Base-by-base conservation (phyloP, 2,888 invertebrate genomes). In the Eupithecia vulgata region DNA sequence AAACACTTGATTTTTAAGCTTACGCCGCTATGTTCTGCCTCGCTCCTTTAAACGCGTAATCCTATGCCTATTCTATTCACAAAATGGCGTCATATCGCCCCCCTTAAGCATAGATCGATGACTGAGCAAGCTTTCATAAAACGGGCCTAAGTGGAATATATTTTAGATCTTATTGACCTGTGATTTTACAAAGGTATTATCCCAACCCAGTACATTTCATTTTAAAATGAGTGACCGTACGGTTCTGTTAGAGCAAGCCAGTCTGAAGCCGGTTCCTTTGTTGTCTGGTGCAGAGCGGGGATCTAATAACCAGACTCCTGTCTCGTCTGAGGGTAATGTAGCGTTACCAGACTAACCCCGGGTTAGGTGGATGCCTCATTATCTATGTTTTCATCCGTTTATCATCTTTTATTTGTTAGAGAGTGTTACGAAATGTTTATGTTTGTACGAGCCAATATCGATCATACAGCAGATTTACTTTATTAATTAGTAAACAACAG, bases 251-350 rank as follows among this genome's bases (percentile, higher is more conserved):
- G 57, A 21, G 42, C 75, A 69, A 70, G 64, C 4, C 35, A 64
- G 71, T 15, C 68, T 37, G 59, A 37, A 67, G 69, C 66, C 62
- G 69, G 75, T 67, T 72, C 72, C 72, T 75, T 72, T 75, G 75
- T 75, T 75, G 75, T 75, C 75, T 75, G 75, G 75, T 70, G 75
- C 75, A 75, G 42, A 67, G 69, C 52, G 30, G 30, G 67, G 67
- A 67, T 71, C 71, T 71, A 74, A 74, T 67, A 68, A 72, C 75
- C 59, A 34, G 74, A 15, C 65, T 17, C 71, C 68, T 65, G 68
- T 74, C 71, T 70, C 74, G 71, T 69, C 74, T 68, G 71, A 48
- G 69, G 25, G 52, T 69, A 69, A 74, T 74, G 68, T 61, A 68
- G 71, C 48, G 66, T 21, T 15, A 40, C 40, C 65, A 37, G 40